Conservation (phyloP, 2,797 vertebrate species). For the Muscicapa striata region DNA sequence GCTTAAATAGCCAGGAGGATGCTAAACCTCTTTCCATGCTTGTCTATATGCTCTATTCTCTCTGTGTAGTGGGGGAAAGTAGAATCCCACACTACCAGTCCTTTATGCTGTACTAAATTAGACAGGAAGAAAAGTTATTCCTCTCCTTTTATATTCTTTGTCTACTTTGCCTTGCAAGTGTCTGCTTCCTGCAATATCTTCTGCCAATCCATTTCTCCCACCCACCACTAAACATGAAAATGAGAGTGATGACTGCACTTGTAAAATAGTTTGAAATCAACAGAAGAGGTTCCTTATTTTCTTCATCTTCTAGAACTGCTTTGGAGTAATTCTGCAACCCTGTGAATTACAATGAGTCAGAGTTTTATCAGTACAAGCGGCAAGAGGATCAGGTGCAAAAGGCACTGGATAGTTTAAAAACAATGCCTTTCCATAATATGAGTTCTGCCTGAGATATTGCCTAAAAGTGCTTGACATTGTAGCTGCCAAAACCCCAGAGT, state of each 20-base stretch:
- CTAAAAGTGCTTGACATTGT: background rate
- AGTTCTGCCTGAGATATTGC: background rate
- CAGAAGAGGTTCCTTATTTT: background rate
- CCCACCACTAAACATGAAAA: background rate
- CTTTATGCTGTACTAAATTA: background rate
- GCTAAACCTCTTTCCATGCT: background rate
- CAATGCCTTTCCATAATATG: background rate
- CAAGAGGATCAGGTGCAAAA: background rate
- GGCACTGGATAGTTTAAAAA: background rate
- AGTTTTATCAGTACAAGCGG: background rate
- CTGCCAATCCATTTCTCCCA: background rate
- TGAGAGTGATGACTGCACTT: background rate
- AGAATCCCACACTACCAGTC: background rate
- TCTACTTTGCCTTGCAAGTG: background rate
- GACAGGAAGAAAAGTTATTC: background rate
- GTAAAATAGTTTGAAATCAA: background rate
- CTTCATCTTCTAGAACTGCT: background rate
- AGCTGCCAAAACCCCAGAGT: background rate
- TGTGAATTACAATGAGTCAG: background rate
- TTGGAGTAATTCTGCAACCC: background rate
- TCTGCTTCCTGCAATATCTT: background rate
- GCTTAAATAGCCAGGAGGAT: background rate
- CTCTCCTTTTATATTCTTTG: background rate
- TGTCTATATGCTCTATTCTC: background rate
- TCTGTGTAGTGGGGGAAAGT: background rate